Evolutionary conservation across 2,888 invertebrate species (phyloP).

Genomic region (Acleris cristana): DNA sequence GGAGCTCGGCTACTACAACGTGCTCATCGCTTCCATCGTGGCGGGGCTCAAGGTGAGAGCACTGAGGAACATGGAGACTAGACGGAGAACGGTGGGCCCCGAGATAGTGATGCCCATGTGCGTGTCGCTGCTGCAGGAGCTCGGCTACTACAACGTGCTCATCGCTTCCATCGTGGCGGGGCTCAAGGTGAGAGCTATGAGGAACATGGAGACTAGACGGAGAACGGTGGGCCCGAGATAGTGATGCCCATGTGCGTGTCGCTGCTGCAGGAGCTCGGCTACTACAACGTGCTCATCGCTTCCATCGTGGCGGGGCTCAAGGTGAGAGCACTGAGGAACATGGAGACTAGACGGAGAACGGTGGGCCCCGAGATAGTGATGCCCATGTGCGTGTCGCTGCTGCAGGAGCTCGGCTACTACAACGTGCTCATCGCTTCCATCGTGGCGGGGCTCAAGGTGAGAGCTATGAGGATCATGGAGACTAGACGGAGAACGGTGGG

Average conservation of each 20-base stretch:
- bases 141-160: conserved; percentile 74
- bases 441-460: conserved; percentile 63
- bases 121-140: conserved; percentile 93
- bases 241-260: no score
- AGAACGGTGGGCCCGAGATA: no score
- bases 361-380: conserved; percentile 88
- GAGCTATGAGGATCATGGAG: not conserved
- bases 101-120: conserved; percentile 84
- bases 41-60: conserved; percentile 62
- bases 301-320: no score
- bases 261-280: no score
- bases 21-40: conserved; percentile 60
- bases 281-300: no score
- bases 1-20: conserved; percentile 84
- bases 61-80: not conserved
- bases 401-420: conserved; percentile 86
- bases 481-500: no score
- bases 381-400: conserved; percentile 92
- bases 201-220: not conserved
- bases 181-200: conserved; percentile 55
- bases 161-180: conserved; percentile 60
- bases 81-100: no score
- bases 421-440: conserved; percentile 68
- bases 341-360: conserved; percentile 88
- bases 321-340: no score